Base-by-base conservation (phyloP, 2,113 vertebrate genomes). In the Verasper variegatus region DNA sequence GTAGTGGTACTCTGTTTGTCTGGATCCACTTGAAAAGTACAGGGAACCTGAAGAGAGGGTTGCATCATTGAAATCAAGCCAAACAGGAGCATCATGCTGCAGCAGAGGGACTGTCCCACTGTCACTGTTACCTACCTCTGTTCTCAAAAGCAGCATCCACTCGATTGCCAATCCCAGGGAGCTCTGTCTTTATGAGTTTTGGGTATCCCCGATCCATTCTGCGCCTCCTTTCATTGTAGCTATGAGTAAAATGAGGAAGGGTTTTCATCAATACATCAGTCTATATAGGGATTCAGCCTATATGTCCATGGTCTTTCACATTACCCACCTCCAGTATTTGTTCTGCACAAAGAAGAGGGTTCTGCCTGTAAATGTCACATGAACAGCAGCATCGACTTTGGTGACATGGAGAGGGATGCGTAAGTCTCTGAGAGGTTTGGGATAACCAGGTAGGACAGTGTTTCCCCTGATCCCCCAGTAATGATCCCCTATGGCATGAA, bases 121-220 rank as follows among this genome's bases (percentile, higher is more conserved):
- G 23, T 54, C 21, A 71, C 6, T 17, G 21, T 14, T 27, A 35
- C 90, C 72, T 63, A 94, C 92, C 91, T 35, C 74, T 37, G 68
- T 92, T 90, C 66, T 91, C 80, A 82, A 93, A 94, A 15, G 79
- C 94, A 67, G 94, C 92, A 45, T 94, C 92, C 66, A 94, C 91
- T 31, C 56, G 81, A 45, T 12, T 45, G 21, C 88, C 92, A 42
- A 93, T 86, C 11, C 92, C 92, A 31, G 73, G 86, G 18, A 94
- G 71, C 11, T 71, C 64, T 20, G 2, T 45, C 11, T 2, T 4
- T 13, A 93, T 92, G 4, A 6, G 24, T 80, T 76, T 93, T 2
- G 92, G 92, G 63, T 84, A 92, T 8, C 88, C 86, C 0, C 0
- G 2, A 68, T 94, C 88, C 92, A 93, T 94, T 70, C 58, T 78